These are phyloP conservation scores for Drosophila neotestacea DNA, from an alignment of 2,888 invertebrate genomes.

Conservation along the genomic window DNA sequence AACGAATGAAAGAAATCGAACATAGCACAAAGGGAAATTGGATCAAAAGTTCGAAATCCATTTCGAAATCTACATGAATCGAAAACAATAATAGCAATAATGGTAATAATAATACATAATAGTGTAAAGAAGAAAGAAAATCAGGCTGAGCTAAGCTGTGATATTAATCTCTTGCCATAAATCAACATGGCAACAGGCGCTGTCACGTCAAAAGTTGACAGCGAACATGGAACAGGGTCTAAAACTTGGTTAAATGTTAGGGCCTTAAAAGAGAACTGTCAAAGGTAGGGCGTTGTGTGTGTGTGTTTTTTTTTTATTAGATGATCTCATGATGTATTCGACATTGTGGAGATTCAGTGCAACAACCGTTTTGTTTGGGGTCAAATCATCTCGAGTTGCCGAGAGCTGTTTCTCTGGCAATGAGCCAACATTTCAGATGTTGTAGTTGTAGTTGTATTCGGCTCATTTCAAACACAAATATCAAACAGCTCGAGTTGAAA, in stretches of 20 bases:
- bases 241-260: conserved; percentile 3
- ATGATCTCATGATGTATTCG: conserved; percentile 25
- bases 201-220: conserved; percentile 61
- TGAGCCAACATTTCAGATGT: conserved; percentile 30
- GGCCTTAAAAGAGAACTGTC: conserved; percentile 12
- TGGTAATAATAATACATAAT: conserved; percentile 20
- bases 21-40: conserved; percentile 71
- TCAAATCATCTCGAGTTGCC: conserved; percentile 10
- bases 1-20: conserved; percentile 29
- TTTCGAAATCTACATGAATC: conserved; percentile 61
- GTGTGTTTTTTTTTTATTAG: not conserved
- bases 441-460: conserved; percentile 19
- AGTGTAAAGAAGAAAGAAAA: conserved; percentile 14
- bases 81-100: conserved; percentile 33
- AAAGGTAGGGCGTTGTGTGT: conserved; percentile 2
- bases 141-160: conserved; percentile 26
- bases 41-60: conserved; percentile 74
- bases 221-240: conserved; percentile 29
- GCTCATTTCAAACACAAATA: conserved; percentile 51
- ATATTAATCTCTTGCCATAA: conserved; percentile 71
- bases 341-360: conserved; percentile 24
- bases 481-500: conserved; percentile 62
- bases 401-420: conserved; percentile 23
- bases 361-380: conserved; percentile 28
- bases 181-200: conserved; percentile 62